phyloP scores from a whole-genome alignment of 1,140 invertebrate species.

The Drosophila pandora region DNA sequence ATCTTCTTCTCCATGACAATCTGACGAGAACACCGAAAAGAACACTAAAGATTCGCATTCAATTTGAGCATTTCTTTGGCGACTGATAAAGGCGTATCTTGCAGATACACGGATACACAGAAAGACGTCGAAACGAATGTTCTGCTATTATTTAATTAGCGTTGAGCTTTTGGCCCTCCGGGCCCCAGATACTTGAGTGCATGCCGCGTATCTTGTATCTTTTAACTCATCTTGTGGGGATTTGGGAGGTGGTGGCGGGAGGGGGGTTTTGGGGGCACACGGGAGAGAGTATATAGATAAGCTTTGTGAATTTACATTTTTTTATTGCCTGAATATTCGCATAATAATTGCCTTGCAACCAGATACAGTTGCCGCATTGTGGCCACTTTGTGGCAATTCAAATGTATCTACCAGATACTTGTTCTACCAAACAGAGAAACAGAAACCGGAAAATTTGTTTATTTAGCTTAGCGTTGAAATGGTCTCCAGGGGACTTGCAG shows the following conservation, averaged over 20 bases:
- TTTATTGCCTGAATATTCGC: conserved; percentile 52
- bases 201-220: conserved; percentile 41
- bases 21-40: conserved; percentile 7
- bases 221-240: conserved; percentile 35
- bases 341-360: conserved; percentile 45
- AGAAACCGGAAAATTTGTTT: conserved; percentile 39
- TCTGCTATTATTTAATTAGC: conserved; percentile 53
- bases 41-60: conserved; percentile 43
- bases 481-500: conserved; percentile 51
- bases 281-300: conserved; percentile 23
- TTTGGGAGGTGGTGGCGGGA: neutral
- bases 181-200: conserved; percentile 32
- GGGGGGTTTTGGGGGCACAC: neutral
- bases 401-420: conserved; percentile 58
- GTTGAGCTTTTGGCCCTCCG: conserved; percentile 49
- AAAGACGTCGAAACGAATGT: conserved; percentile 30
- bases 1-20: conserved; percentile 2
- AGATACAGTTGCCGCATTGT: conserved; percentile 32
- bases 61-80: conserved; percentile 32
- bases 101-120: conserved; percentile 24
- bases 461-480: conserved; percentile 51
- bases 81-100: conserved; percentile 44
- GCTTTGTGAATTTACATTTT: conserved; percentile 40
- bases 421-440: conserved; percentile 5
- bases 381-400: conserved; percentile 52